These are phyloP conservation scores for Elaeidobius kamerunicus DNA, from an alignment of 2,888 invertebrate species.

Conservation along the genomic window DNA sequence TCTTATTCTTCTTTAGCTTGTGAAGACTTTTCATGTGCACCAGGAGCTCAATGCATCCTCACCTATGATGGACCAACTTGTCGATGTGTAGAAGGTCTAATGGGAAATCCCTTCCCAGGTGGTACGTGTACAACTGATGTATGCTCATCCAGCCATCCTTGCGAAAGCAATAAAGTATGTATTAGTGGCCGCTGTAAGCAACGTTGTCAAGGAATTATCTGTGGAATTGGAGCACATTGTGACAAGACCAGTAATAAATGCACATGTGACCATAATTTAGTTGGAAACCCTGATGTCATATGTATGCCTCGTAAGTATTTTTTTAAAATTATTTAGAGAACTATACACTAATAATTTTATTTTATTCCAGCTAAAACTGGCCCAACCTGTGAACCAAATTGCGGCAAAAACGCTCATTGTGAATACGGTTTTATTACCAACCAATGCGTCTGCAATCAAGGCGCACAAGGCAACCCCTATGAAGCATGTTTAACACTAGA, in stretches of 20 bases:
- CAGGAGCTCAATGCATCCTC: conserved; percentile 82
- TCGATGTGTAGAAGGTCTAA: conserved; percentile 80
- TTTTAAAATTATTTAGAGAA: conserved; percentile 1
- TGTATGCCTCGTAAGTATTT: conserved; percentile 87
- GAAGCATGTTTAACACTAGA: conserved; percentile 70
- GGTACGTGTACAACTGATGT: conserved; percentile 79
- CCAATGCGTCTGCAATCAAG: conserved; percentile 79
- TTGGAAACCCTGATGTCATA: conserved; percentile 84
- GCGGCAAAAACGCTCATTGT: conserved; percentile 83
- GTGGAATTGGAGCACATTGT: conserved; percentile 86
- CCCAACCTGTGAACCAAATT: conserved; percentile 75
- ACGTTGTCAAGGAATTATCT: conserved; percentile 81
- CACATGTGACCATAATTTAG: conserved; percentile 81
- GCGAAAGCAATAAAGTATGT: conserved; percentile 76
- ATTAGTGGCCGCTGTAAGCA: conserved; percentile 86
- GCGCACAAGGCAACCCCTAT: conserved; percentile 85
- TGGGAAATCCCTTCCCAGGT: conserved; percentile 90
- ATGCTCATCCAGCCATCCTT: conserved; percentile 74
- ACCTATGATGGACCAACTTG: conserved; percentile 83
- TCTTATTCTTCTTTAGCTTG: conserved; percentile 58
- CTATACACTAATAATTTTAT: no score
- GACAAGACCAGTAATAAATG: conserved; percentile 78
- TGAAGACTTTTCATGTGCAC: conserved; percentile 72
- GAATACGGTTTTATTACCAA: conserved; percentile 72
- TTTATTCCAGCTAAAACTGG: conserved; percentile 65